Conservation (phyloP, 2,797 vertebrate genomes). For the Podargus strigoides region DNA sequence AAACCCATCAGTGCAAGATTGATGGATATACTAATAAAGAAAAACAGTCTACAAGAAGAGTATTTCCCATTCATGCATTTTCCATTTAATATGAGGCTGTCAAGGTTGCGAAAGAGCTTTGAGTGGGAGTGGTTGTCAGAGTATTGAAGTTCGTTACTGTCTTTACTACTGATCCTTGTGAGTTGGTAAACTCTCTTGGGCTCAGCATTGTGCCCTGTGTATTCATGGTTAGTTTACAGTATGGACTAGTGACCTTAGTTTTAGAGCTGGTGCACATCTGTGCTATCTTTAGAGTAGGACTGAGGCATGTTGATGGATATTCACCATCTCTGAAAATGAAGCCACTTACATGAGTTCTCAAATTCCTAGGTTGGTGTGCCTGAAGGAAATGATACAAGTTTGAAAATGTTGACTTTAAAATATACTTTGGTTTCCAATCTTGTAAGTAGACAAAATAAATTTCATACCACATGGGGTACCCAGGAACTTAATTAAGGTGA, state of each 20-base stretch:
- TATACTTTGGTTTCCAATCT: not conserved
- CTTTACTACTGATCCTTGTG: not conserved
- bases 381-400: not conserved
- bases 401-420: slow-evolving; percentile 8
- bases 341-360: not conserved
- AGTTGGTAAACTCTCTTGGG: not conserved
- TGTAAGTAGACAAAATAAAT: slow-evolving; percentile 3
- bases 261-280: not conserved
- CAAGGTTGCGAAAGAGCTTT: not conserved
- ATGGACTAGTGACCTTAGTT: not conserved
- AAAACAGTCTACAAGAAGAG: not conserved
- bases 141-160: not conserved
- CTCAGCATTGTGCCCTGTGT: not conserved
- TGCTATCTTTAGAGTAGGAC: not conserved
- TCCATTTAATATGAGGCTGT: not conserved
- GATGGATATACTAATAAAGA: slow-evolving; percentile 23
- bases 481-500: slow-evolving; percentile 28
- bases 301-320: not conserved
- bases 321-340: not conserved
- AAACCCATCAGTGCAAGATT: slow-evolving; percentile 3
- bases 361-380: not conserved
- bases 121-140: not conserved
- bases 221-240: not conserved
- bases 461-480: not conserved
- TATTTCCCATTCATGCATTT: not conserved